Evolutionary conservation across 2,113 vertebrate genomes (phyloP), one percentile per base, ranked within the genome.

Genomic region (Cyanocitta stelleri): DNA sequence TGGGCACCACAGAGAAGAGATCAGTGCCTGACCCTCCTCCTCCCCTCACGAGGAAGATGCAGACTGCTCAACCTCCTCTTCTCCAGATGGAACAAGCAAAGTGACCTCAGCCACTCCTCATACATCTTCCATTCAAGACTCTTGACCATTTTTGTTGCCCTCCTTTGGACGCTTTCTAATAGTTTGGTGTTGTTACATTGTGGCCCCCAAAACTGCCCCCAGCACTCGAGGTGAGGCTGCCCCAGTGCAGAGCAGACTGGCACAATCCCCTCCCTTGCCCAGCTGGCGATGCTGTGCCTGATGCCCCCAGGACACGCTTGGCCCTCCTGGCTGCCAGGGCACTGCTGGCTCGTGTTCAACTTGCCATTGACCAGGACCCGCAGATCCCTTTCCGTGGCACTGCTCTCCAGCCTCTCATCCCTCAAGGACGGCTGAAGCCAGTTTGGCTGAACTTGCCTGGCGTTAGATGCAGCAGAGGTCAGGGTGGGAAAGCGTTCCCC

Each of bases 321-420:
- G 4, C 33, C 5, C 54, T 52, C 37, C 54, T 33, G 63, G 54
- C 55, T 69, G 44, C 33, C 54, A 37, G 37, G 33, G 11, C 54
- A 37, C 27, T 86, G 46, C 46, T 37, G 63, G 0, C 14, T 32
- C 27, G 0, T 1, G 14, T 22, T 22, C 54, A 52, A 1, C 62
- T 61, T 5, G 32, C 15, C 37, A 19, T 0, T 0, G 1, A 33
- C 37, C 73, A 37, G 84, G 22, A 33, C 1, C 2, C 6, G 1
- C 39, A 39, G 27, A 5, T 19, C 8, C 46, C 18, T 61, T 69
- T 10, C 33, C 1, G 0, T 0, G 18, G 46, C 22, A 2, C 27
- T 20, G 18, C 46, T 54, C 5, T 33, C 46, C 63, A 46, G 27
- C 27, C 0, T 33, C 54, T 37, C 33, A 2, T 10, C n/a, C 17